Conservation (phyloP, 2,888 invertebrate genomes). For the Alloplasta piceator region DNA sequence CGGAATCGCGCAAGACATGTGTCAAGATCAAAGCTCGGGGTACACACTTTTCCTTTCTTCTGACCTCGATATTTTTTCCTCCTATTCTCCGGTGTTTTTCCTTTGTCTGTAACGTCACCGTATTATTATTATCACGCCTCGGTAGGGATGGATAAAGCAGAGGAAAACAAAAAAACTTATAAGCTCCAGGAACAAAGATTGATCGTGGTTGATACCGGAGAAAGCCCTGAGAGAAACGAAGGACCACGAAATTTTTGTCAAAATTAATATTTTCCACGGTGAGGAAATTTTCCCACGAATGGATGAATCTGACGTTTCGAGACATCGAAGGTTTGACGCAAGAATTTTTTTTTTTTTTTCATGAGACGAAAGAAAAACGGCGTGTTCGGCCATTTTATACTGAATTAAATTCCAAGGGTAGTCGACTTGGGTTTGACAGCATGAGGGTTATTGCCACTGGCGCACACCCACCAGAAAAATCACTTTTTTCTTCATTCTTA, state of each 20-base stretch:
- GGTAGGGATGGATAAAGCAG: no score
- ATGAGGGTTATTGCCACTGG: constrained; percentile 28
- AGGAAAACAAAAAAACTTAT: constrained; percentile 21
- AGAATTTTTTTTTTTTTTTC: constrained; percentile 16
- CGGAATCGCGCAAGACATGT: constrained; percentile 22
- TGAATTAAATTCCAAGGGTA: constrained; percentile 24
- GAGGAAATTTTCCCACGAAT: no score
- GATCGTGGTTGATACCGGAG: constrained; percentile 26
- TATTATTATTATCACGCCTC: no score
- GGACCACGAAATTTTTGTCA: neutral
- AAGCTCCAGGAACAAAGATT: constrained; percentile 46
- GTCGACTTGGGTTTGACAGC: constrained; percentile 27
- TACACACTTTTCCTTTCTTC: constrained; percentile 30
- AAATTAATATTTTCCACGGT: constrained; percentile 22
- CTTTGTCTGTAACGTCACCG: neutral
- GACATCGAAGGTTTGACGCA: neutral
- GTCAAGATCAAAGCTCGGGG: constrained; percentile 55
- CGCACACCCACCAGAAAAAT: neutral
- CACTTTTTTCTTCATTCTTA: constrained; percentile 12
- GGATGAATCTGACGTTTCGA: no score
- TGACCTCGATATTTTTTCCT: constrained; percentile 2
- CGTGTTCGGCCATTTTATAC: constrained; percentile 5
- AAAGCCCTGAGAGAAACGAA: constrained; percentile 16
- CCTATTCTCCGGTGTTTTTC: neutral
- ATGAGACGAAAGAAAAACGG: constrained; percentile 9